A percentile compares a stretch with the other conserved stretches of the same genome.
Conservation (phyloP, 2,888 invertebrate species). For the Agonopterix subpropinquella region DNA sequence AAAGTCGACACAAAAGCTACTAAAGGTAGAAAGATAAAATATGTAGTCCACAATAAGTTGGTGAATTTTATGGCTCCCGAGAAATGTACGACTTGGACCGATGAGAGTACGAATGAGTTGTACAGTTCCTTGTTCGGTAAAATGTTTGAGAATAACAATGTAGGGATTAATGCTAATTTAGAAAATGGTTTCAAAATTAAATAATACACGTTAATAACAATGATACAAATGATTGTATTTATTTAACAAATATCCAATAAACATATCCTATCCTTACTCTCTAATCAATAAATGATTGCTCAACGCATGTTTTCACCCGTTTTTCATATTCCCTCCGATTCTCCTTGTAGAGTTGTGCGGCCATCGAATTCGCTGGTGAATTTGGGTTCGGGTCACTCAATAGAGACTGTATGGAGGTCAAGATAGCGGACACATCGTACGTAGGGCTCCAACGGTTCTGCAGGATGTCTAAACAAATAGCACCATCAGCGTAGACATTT, state of each 20-base stretch:
- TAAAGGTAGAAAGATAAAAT: constrained; percentile 94
- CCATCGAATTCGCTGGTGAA: constrained; percentile 99
- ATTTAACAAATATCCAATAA: constrained; percentile 14
- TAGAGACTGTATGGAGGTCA: constrained; percentile 99
- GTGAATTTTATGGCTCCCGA: constrained; percentile 95
- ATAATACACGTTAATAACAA: constrained; percentile 11
- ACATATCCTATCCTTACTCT: background rate
- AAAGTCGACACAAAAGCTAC: constrained; percentile 96
- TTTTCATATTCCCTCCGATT: constrained; percentile 99
- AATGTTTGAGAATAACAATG: constrained; percentile 64
- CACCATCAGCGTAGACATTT: constrained; percentile 99
- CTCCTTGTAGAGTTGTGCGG: constrained; percentile 99
- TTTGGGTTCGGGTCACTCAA: constrained; percentile 99
- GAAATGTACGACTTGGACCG: constrained; percentile 80
- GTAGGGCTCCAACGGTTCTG: constrained; percentile 99
- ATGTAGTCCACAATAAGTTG: constrained; percentile 88
- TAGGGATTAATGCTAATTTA: constrained; percentile 48
- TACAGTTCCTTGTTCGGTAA: constrained; percentile 89
- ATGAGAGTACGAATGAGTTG: constrained; percentile 87
- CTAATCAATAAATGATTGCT: constrained; percentile 99
- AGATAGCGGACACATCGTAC: constrained; percentile 99
- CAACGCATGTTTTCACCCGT: constrained; percentile 99
- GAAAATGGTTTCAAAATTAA: constrained; percentile 49
- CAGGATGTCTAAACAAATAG: constrained; percentile 99
- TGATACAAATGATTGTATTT: too few relatives aligned